Conservation (phyloP, 2,888 invertebrate genomes). For the Dasypogon diadema region DNA sequence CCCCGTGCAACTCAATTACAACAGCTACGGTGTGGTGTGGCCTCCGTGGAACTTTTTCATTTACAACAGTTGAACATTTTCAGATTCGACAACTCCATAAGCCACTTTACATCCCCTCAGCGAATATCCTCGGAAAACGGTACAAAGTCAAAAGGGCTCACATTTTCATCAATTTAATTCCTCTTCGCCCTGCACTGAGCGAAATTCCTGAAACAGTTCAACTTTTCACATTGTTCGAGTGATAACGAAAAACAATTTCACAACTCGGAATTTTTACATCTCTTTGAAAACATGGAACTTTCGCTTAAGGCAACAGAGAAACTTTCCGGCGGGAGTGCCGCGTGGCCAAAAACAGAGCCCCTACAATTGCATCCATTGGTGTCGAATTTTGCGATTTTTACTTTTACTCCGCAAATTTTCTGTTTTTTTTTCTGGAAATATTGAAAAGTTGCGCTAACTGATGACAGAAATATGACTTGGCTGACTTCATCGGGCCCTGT, state of each 20-base stretch:
- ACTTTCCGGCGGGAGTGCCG: background rate
- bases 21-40: too few species aligned
- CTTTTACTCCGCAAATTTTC: background rate
- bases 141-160: background rate
- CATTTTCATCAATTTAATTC: constrained; percentile 9
- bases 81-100: too few species aligned
- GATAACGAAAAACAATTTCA: constrained; percentile 25
- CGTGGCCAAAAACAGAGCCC: background rate
- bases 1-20: too few species aligned
- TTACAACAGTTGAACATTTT: too few species aligned
- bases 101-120: too few species aligned
- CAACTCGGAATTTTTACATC: constrained; percentile 21
- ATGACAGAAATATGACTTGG: constrained; percentile 9
- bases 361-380: background rate
- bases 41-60: too few species aligned
- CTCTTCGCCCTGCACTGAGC: background rate
- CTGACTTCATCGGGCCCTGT: background rate
- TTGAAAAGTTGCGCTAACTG: constrained; percentile 9
- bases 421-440: background rate
- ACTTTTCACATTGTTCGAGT: constrained; percentile 20
- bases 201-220: constrained; percentile 14
- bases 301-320: constrained; percentile 4
- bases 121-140: background rate
- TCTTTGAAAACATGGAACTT: constrained; percentile 27
- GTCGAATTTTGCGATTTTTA: background rate